Percentiles rank a stretch among this genome's conserved stretches.
Evolutionary conservation across 2,888 invertebrate species (phyloP).

Genomic region (Erebia ligea): DNA sequence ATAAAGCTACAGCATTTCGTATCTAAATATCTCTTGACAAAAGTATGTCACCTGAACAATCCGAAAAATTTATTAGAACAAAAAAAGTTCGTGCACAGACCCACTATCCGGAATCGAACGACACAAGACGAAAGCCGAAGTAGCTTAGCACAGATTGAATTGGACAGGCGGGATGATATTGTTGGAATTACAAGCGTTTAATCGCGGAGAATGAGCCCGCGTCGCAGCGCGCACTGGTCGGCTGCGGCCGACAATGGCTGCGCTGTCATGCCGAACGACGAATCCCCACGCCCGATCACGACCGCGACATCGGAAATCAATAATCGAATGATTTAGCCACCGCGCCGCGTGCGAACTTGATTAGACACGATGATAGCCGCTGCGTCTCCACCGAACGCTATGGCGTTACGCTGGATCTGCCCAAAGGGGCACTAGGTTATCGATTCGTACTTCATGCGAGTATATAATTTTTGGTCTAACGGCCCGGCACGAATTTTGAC

Average conservation of each 20-base stretch:
- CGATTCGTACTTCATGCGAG: slow-evolving; percentile 65
- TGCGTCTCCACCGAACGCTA: slow-evolving; percentile 63
- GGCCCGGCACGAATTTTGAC: slow-evolving; percentile 72
- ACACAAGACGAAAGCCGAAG: slow-evolving; percentile 59
- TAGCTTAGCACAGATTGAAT: slow-evolving; percentile 67
- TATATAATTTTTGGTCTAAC: slow-evolving; percentile 70
- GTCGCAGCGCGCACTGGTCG: slow-evolving; percentile 59
- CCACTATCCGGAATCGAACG: slow-evolving; percentile 51
- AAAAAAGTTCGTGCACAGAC: slow-evolving; percentile 48
- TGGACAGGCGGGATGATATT: slow-evolving; percentile 75
- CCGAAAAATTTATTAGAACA: slow-evolving; percentile 41
- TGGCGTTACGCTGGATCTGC: slow-evolving; percentile 47
- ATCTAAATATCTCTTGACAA: slow-evolving; percentile 39
- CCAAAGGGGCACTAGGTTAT: slow-evolving; percentile 73
- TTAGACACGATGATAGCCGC: slow-evolving; percentile 79
- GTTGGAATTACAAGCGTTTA: slow-evolving; percentile 81
- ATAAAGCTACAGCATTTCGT: slow-evolving; percentile 12
- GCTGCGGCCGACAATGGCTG: slow-evolving; percentile 72
- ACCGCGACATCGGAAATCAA: slow-evolving; percentile 83
- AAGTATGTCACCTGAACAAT: slow-evolving; percentile 35
- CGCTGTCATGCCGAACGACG: slow-evolving; percentile 75
- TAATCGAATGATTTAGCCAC: slow-evolving; percentile 83
- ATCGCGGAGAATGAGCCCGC: slow-evolving; percentile 73
- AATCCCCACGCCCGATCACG: slow-evolving; percentile 77
- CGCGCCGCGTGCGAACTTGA: slow-evolving; percentile 82